Conservation (phyloP, 2,797 vertebrate species). For the Syngnathus rostellatus region DNA sequence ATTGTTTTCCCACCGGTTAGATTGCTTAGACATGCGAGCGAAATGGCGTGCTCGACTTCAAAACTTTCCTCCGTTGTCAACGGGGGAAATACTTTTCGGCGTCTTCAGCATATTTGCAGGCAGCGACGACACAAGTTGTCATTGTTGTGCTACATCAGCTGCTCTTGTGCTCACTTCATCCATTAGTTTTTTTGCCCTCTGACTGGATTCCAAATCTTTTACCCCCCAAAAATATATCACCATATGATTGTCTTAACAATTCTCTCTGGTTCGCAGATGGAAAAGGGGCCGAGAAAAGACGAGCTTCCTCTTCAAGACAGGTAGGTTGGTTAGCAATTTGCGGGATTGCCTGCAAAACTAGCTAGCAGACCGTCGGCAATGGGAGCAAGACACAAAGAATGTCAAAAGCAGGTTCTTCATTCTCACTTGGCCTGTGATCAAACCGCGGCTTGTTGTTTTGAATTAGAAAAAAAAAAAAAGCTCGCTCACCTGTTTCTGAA, state of each 20-base stretch:
- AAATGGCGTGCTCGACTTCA: neutral
- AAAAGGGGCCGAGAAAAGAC: conserved; percentile 80
- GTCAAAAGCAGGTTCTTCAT: neutral
- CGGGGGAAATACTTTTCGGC: neutral
- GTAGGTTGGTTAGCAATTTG: conserved; percentile 51
- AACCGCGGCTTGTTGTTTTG: neutral
- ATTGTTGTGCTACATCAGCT: neutral
- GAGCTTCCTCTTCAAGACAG: conserved; percentile 80
- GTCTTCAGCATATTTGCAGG: neutral
- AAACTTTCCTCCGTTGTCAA: neutral
- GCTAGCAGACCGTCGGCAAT: neutral
- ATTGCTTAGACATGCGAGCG: neutral
- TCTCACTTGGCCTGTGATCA: neutral
- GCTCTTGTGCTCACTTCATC: neutral
- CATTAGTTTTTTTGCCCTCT: neutral
- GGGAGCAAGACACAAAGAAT: neutral
- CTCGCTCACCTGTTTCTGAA: neutral
- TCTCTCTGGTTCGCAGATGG: conserved; percentile 65
- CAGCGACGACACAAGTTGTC: neutral
- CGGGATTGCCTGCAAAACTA: no score
- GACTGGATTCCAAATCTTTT: neutral
- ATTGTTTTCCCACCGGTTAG: neutral
- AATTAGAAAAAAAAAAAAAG: neutral
- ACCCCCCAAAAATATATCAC: no score
- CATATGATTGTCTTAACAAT: neutral